Conservation (phyloP, 2,888 invertebrate genomes). For the Xestia rhomboidea region DNA sequence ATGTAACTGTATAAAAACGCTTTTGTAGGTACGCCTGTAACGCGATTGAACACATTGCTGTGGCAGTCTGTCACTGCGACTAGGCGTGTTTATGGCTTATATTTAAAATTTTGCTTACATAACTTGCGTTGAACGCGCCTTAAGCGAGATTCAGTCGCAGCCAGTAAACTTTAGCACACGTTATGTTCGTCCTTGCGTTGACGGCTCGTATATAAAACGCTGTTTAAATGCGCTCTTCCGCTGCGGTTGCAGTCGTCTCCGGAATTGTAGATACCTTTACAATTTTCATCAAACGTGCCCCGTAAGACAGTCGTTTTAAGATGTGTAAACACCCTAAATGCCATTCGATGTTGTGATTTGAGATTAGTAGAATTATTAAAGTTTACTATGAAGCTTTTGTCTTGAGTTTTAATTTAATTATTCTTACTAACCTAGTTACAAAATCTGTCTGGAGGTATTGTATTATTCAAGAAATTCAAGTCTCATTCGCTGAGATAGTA, state of each 20-base stretch:
- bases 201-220: not conserved
- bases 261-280: not conserved
- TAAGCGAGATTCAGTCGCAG: not conserved
- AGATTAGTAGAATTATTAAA: slow-evolving; percentile 70
- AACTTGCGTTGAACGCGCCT: not conserved
- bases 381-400: slow-evolving; percentile 47
- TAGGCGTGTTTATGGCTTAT: not conserved
- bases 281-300: not conserved
- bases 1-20: not conserved
- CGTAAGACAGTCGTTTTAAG: not conserved
- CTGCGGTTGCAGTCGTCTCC: not conserved
- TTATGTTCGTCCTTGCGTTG: no score
- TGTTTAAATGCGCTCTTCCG: not conserved
- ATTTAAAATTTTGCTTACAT: not conserved
- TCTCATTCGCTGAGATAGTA: not conserved
- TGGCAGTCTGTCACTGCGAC: not conserved
- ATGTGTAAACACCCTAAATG: slow-evolving; percentile 33
- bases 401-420: slow-evolving; percentile 17
- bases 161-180: not conserved
- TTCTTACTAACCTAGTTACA: not conserved
- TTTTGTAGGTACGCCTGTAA: no score
- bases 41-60: not conserved
- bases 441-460: not conserved
- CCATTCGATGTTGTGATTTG: slow-evolving; percentile 63
- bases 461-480: slow-evolving; percentile 13